Percentiles rank a stretch among this genome's conserved stretches.
These are phyloP conservation scores for Noctua pronuba DNA, from an alignment of 2,888 invertebrate species.

Conservation along the genomic window DNA sequence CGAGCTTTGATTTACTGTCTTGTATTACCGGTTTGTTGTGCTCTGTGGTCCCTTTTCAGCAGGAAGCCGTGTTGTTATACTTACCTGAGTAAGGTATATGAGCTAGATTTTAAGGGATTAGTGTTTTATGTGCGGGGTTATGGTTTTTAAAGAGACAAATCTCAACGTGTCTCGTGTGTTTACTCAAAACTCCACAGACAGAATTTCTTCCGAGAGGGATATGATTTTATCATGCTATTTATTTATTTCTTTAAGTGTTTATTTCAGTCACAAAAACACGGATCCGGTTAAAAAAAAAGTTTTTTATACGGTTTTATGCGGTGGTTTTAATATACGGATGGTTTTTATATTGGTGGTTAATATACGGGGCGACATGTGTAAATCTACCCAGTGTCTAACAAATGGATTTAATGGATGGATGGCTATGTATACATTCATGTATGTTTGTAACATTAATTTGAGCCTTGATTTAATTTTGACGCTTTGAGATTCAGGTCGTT, in stretches of 20 bases:
- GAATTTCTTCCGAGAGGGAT: not conserved
- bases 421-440: too few species aligned
- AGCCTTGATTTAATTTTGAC: not conserved
- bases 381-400: too few species aligned
- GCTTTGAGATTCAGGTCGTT: not conserved
- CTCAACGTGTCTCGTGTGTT: not conserved
- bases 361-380: too few species aligned
- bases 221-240: too few species aligned
- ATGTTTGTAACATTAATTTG: not conserved
- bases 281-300: too few species aligned
- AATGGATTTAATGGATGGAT: too few species aligned
- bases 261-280: too few species aligned
- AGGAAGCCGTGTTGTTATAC: slow-evolving; percentile 2
- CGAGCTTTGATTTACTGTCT: slow-evolving; percentile 71
- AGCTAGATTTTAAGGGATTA: too few species aligned
- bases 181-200: not conserved
- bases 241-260: too few species aligned
- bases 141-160: not conserved
- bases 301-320: too few species aligned
- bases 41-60: slow-evolving; percentile 20
- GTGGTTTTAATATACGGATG: too few species aligned
- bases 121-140: not conserved
- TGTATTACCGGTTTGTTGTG: slow-evolving; percentile 65
- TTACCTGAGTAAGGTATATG: not conserved
- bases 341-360: too few species aligned